Evolutionary conservation across 2,113 vertebrate species (phyloP), one percentile per base, ranked within the genome.

Genomic region (Toxotes chatareus): DNA sequence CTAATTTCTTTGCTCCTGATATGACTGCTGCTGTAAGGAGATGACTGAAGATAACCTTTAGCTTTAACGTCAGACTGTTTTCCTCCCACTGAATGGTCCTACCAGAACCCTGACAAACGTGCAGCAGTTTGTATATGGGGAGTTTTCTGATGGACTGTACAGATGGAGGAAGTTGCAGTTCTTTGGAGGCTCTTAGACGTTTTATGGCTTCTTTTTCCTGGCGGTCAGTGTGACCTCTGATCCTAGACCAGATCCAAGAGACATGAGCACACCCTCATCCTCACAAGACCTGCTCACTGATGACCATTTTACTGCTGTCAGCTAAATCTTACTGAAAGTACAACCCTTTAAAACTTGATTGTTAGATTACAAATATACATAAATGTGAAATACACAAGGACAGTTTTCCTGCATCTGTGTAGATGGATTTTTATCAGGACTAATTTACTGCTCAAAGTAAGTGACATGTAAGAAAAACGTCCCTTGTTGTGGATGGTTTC

Each of bases 81-180:
- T 19, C 14, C 16, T 38, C n/a, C 12, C 34, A 34, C 31, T 47
- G 23, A 74, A 40, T 7, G 38, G 3, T 10, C 32, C 11, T 31
- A 7, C 0, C 6, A 5, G 1, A 19, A 68, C 32, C 55, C 12
- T 34, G 13, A 59, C 0, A 0, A 21, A 68, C 9, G 4, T 81
- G 67, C 42, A 71, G 63, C 0, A 59, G 27, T 69, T 56, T 4
- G 40, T n/a, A 72, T 5, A 1, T 23, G 31, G 19, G 57, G 5
- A 46, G 23, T 31, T 75, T 53, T 80, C 63, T 73, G 61, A 86
- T 83, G 80, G 27, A 40, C 2, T 0, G 0, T 70, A 19, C 87
- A 86, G 80, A 89, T 89, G 77, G 71, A 87, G 87, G 87, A 87
- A 86, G 70, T 44, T 27, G 61, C 40, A 16, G 21, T 23, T 13